Evolutionary conservation across 2,113 vertebrate genomes (phyloP).

Genomic region (Engraulis encrasicolus): DNA sequence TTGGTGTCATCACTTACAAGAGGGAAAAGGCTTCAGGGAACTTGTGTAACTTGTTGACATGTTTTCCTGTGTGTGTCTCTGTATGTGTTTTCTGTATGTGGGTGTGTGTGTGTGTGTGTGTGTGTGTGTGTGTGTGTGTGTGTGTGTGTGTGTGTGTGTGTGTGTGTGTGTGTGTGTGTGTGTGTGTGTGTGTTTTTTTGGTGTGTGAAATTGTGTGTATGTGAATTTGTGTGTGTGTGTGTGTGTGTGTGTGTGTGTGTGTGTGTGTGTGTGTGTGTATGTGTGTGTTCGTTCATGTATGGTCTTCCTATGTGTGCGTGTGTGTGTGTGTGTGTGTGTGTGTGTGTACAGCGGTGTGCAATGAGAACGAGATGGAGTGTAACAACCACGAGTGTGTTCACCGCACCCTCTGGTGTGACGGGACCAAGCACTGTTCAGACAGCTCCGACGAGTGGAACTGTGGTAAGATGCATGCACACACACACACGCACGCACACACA

Average conservation of each 20-base stretch:
- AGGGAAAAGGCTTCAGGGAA: background rate
- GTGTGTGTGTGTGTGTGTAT: slow-evolving; percentile 41
- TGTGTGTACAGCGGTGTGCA: slow-evolving; percentile 81
- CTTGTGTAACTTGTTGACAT: background rate
- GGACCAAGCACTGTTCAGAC: slow-evolving; percentile 85
- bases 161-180: slow-evolving; percentile 27
- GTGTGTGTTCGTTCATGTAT: slow-evolving; percentile 20
- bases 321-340: slow-evolving; percentile 25
- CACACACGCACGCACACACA: background rate
- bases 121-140: background rate
- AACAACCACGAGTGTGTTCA: slow-evolving; percentile 89
- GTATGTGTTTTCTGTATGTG: background rate
- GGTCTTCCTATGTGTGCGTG: too few species aligned
- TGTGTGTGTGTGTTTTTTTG: slow-evolving; percentile 41
- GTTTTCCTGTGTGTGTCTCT: too few species aligned
- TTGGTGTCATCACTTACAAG: background rate
- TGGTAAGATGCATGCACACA: slow-evolving; percentile 74
- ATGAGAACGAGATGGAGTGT: slow-evolving; percentile 84
- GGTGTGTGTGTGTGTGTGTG: background rate
- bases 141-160: slow-evolving; percentile 41
- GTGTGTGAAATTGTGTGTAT: too few species aligned
- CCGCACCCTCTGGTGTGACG: slow-evolving; percentile 89
- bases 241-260: slow-evolving; percentile 28
- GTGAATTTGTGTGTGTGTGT: slow-evolving; percentile 17
- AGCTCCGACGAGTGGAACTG: slow-evolving; percentile 96